These are phyloP conservation scores for Bradypodion pumilum DNA, from an alignment of 2,797 vertebrate genomes.

Conservation along the genomic window DNA sequence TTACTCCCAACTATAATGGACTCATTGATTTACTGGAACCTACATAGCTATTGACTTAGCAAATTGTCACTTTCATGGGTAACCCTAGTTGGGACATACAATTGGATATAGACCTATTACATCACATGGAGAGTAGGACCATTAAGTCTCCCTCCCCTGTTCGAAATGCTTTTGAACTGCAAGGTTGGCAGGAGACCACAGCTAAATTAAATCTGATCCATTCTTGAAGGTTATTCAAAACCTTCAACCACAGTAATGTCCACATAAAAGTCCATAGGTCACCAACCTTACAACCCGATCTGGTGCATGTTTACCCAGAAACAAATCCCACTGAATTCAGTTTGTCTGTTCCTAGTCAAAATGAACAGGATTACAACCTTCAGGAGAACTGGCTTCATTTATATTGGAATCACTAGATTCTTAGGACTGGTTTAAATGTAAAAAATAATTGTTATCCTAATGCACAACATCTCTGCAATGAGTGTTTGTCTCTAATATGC, in stretches of 20 bases:
- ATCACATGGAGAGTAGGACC: too few species aligned
- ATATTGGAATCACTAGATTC: neutral
- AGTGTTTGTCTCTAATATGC: neutral
- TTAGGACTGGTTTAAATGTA: neutral
- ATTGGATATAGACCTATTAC: too few species aligned
- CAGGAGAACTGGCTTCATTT: neutral
- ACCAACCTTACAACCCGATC: neutral
- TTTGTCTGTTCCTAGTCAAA: neutral
- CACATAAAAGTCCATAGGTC: neutral
- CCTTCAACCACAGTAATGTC: neutral
- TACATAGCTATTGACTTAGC: too few species aligned
- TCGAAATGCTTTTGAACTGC: too few species aligned
- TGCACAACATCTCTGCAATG: neutral
- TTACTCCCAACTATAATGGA: too few species aligned
- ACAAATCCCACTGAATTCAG: neutral
- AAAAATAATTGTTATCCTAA: too few species aligned
- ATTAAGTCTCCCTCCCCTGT: too few species aligned
- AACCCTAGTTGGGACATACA: too few species aligned
- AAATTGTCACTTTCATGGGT: too few species aligned
- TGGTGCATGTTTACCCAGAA: neutral
- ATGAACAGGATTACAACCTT: neutral
- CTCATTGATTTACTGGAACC: too few species aligned
- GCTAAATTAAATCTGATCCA: too few species aligned
- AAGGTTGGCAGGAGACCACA: too few species aligned
- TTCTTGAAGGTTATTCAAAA: neutral